These are phyloP conservation scores for Spilosoma lubricipeda DNA, from an alignment of 2,888 invertebrate species.

Conservation along the genomic window DNA sequence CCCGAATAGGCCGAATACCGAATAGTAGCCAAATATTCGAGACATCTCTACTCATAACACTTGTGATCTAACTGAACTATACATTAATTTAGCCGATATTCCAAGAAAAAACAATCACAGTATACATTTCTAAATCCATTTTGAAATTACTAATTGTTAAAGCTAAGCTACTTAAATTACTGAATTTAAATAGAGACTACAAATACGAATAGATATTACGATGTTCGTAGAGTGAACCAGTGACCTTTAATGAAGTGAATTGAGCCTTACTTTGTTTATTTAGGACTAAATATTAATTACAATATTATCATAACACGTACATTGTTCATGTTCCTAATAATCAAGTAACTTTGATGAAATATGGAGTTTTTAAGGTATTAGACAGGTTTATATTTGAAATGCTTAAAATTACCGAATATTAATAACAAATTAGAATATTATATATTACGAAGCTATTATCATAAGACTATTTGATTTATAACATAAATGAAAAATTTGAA, in stretches of 20 bases:
- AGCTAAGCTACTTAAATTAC: background rate
- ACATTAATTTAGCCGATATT: background rate
- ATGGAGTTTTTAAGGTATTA: background rate
- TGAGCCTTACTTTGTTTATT: background rate
- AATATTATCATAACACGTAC: background rate
- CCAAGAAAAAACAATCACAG: background rate
- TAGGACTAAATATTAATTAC: background rate
- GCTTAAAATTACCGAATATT: background rate
- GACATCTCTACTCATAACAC: too few species aligned
- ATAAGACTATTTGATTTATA: background rate
- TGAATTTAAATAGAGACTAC: background rate
- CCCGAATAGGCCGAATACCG: too few species aligned
- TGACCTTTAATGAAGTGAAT: background rate
- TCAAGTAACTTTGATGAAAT: background rate
- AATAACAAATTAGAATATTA: background rate
- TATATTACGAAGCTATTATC: background rate
- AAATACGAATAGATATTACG: background rate
- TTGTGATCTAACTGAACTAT: too few species aligned
- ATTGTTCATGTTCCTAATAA: background rate
- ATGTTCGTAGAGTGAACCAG: background rate
- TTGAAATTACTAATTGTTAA: background rate
- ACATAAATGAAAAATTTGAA: background rate
- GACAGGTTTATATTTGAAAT: background rate
- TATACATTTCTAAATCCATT: background rate
- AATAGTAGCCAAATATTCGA: too few species aligned